Evolutionary conservation across 2,113 vertebrate genomes (phyloP).

Genomic region (Alces alces): DNA sequence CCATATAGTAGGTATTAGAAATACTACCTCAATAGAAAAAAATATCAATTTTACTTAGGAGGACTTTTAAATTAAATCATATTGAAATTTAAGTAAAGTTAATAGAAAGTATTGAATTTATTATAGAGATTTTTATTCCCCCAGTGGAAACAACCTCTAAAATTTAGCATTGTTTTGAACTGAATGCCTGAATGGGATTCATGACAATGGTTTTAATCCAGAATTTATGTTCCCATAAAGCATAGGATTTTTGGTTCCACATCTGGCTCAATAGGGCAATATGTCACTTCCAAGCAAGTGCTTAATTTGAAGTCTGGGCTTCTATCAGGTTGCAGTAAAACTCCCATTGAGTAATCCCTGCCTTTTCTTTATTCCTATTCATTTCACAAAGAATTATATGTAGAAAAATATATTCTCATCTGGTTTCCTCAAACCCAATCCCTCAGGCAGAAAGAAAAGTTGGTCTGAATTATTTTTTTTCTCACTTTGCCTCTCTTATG

Average conservation of each 20-base stretch:
- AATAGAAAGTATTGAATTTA: slow-evolving; percentile 23
- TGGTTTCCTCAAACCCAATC: background rate
- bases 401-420: background rate
- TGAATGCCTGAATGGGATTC: background rate
- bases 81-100: slow-evolving; percentile 36
- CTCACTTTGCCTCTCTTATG: background rate
- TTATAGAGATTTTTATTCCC: slow-evolving; percentile 11
- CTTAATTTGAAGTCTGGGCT: background rate
- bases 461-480: background rate
- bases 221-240: background rate
- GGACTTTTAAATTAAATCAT: slow-evolving; percentile 26
- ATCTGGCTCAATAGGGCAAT: background rate
- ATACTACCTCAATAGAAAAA: background rate
- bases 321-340: slow-evolving; percentile 13
- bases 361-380: background rate
- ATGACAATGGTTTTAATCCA: background rate
- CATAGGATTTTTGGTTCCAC: background rate
- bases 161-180: slow-evolving; percentile 12
- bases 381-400: background rate
- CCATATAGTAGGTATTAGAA: background rate
- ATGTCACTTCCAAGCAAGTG: background rate
- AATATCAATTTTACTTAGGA: background rate
- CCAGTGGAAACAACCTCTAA: background rate
- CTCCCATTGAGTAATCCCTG: background rate
- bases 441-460: background rate